Evolutionary conservation across 1,140 invertebrate species (phyloP).

Genomic region (Cyphomyrmex costatus): DNA sequence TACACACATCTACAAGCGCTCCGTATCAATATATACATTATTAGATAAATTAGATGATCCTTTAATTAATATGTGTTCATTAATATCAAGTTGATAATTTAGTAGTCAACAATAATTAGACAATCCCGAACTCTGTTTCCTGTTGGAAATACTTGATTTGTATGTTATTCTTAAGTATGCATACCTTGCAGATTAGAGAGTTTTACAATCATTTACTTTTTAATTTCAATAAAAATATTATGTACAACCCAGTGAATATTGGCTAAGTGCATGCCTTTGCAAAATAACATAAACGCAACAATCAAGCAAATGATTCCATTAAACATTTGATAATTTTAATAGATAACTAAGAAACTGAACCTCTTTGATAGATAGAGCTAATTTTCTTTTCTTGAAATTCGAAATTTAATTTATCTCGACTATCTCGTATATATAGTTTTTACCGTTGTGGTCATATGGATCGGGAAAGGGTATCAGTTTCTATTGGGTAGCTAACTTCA

Average conservation of each 20-base stretch:
- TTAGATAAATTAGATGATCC: not conserved
- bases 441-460: slow-evolving; percentile 8
- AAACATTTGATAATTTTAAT: slow-evolving; percentile 61
- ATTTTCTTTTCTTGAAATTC: slow-evolving; percentile 13
- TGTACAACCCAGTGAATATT: slow-evolving; percentile 79
- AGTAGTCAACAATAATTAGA: too few relatives aligned
- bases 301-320: slow-evolving; percentile 77
- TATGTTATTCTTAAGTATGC: not conserved
- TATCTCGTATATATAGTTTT: slow-evolving; percentile 19
- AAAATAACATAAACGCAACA: slow-evolving; percentile 79
- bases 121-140: not conserved
- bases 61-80: slow-evolving; percentile 3
- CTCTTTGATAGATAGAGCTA: not conserved
- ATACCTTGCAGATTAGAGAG: too few relatives aligned
- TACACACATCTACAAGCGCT: not conserved
- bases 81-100: not conserved
- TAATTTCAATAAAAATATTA: not conserved
- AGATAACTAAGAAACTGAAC: slow-evolving; percentile 18
- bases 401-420: slow-evolving; percentile 3
- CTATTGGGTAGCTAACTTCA: slow-evolving; percentile 22
- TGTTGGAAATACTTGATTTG: slow-evolving; percentile 5
- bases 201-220: not conserved
- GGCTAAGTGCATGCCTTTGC: slow-evolving; percentile 81
- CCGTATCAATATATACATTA: not conserved
- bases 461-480: slow-evolving; percentile 12